Conservation (phyloP, 2,113 vertebrate genomes). For the Vicugna pacos region DNA sequence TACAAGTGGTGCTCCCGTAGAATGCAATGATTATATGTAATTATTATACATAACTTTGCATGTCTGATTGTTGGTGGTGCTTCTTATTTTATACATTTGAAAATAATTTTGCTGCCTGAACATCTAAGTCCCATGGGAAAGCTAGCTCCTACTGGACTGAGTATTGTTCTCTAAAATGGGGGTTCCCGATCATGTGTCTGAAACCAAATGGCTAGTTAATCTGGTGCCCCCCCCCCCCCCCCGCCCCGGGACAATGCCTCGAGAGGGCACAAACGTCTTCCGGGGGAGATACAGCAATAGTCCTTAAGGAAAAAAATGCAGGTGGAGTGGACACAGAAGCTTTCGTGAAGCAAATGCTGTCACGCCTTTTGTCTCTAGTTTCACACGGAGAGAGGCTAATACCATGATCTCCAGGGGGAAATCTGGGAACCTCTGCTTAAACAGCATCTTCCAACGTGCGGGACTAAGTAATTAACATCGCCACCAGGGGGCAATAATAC, state of each 20-base stretch:
- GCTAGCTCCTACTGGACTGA: background rate
- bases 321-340: background rate
- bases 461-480: conserved; percentile 67
- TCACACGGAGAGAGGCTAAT: background rate
- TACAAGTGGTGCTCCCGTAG: background rate
- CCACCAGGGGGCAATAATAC: conserved; percentile 79
- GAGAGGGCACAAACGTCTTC: background rate
- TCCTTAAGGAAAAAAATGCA: background rate
- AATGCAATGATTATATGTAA: background rate
- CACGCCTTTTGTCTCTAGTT: background rate
- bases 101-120: background rate
- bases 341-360: background rate
- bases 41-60: background rate
- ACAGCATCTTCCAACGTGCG: background rate
- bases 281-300: background rate
- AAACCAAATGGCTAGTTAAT: background rate
- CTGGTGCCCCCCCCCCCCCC: background rate
- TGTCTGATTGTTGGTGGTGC: background rate
- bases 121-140: background rate
- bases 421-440: background rate
- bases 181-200: background rate
- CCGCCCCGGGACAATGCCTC: background rate
- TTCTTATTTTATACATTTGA: background rate
- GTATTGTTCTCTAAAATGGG: background rate
- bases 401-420: background rate